Base-by-base conservation (phyloP, 2,113 vertebrate species). In the Brachyhypopomus occidentalis region DNA sequence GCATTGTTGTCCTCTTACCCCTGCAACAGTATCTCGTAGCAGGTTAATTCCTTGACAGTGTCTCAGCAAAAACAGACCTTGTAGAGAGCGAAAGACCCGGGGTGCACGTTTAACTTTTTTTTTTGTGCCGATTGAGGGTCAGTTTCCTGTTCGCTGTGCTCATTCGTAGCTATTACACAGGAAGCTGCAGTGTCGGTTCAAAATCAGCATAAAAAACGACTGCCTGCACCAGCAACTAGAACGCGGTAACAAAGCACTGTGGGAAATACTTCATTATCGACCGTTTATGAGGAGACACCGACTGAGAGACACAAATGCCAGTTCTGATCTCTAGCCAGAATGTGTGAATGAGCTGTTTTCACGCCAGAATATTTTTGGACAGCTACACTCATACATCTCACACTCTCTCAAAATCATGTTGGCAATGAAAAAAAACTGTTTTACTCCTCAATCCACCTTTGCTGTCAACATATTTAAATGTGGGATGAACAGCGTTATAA, bases 191-290 rank as follows among this genome's bases (percentile, higher is more conserved):
- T 36, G 20, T 22, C 23, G 25, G 36, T 70, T 17, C 38, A 36
- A 60, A 60, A 80, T 73, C 19, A 23, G 67, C 23, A 20, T 38
- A 48, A 63, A 52, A 52, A 78, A 36, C 19, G 41, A 23, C 48
- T 59, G 27, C 38, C 45, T 45, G n/a, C 52, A 9, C 60, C 25
- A 60, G 25, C 71, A 19, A 12, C 66, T 17, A 12, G 34, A 55
- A 45, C 38, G 25, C 69, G 17, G 45, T 55, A 41, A 70, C 22
- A 41, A 75, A 63, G 22, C 63, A 62, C 84, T 55, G 72, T 80
- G 77, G 72, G 67, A 83, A 79, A 73, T 58, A 4, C 38, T 76
- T 80, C 66, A 85, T 83, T 83, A 80, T 85, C 80, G 56, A 34
- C 77, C 62, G 34, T 66, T 85, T 85, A 77, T 67, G 36, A 72